Evolutionary conservation across 2,888 invertebrate species (phyloP).

Genomic region (Pterobdella sp.): DNA sequence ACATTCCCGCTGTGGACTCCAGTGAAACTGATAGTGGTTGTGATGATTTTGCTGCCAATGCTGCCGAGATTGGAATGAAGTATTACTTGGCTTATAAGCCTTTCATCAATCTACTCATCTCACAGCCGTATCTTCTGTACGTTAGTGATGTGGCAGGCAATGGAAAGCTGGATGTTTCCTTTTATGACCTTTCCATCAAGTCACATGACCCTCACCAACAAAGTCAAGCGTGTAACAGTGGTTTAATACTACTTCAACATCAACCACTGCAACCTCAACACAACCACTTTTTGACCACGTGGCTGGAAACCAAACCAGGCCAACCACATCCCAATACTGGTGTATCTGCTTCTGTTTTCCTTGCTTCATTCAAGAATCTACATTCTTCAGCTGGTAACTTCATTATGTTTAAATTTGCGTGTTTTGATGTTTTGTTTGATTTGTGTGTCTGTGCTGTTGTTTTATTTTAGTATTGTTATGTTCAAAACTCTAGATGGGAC

Average conservation of each 20-base stretch:
- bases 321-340: slow-evolving; percentile 4
- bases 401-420: too few relatives aligned
- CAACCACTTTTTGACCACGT: slow-evolving; percentile 8
- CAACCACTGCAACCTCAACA: slow-evolving; percentile 9
- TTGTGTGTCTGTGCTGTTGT: too few relatives aligned
- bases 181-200: slow-evolving; percentile 1
- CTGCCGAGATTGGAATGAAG: background rate
- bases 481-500: too few relatives aligned
- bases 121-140: background rate
- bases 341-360: background rate
- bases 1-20: too few relatives aligned
- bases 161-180: background rate
- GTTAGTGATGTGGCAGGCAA: background rate
- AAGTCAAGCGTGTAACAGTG: background rate
- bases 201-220: background rate
- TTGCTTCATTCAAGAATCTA: background rate
- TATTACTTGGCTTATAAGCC: background rate
- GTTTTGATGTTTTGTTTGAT: too few relatives aligned
- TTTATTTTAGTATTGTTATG: too few relatives aligned
- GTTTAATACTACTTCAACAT: background rate
- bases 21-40: background rate
- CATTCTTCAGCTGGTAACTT: too few relatives aligned
- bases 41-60: background rate
- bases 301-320: background rate
- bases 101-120: background rate